Conservation (phyloP, 2,113 vertebrate species). For the Hylia prasina region DNA sequence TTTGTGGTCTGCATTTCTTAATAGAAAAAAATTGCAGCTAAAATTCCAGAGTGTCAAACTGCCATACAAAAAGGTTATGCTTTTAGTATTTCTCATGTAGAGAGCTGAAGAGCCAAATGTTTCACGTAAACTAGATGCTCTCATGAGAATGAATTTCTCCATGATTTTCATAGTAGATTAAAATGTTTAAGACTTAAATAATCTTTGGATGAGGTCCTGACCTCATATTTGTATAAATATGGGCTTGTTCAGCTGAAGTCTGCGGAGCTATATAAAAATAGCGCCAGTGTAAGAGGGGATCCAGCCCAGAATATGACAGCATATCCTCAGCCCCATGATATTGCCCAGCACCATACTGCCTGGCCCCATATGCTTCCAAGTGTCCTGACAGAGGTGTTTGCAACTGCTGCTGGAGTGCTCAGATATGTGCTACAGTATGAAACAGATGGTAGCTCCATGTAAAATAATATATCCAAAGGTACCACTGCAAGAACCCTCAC, state of each 20-base stretch:
- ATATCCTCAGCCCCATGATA: background rate
- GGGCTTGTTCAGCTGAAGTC: background rate
- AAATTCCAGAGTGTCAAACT: background rate
- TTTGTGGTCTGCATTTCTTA: background rate
- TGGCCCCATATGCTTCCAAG: slow-evolving; percentile 1
- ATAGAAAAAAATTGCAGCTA: background rate
- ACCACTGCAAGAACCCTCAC: background rate
- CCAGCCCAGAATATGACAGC: slow-evolving; percentile 4
- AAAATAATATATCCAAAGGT: slow-evolving; percentile 53
- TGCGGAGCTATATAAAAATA: background rate
- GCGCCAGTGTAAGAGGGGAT: background rate
- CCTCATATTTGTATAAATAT: slow-evolving; percentile 11
- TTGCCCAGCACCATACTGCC: background rate
- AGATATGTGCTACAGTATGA: background rate
- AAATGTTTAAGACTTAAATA: slow-evolving; percentile 7
- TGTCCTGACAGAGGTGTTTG: slow-evolving; percentile 32
- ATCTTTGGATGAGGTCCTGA: background rate
- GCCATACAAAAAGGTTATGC: background rate
- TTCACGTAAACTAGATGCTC: background rate
- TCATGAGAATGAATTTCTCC: background rate
- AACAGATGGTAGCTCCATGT: slow-evolving; percentile 48
- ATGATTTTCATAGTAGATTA: slow-evolving; percentile 3
- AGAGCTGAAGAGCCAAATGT: background rate
- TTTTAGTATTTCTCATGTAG: background rate
- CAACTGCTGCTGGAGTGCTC: background rate